Percentiles rank a stretch among this genome's conserved stretches.
phyloP scores from a whole-genome alignment of 2,113 vertebrate genomes.

The Cacatua alba region DNA sequence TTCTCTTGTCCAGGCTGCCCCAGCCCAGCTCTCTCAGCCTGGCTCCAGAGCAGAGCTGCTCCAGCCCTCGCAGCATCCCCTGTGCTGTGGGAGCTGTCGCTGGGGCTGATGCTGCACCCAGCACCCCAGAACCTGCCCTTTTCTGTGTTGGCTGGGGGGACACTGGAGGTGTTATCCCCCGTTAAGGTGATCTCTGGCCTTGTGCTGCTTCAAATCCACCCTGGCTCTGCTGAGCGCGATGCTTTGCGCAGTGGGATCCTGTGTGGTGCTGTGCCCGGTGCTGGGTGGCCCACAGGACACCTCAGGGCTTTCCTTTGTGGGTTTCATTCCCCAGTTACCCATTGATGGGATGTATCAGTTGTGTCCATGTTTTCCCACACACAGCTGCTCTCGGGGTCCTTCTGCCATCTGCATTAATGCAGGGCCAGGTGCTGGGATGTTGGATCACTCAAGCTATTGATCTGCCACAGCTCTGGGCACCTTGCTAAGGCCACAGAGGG shows the following conservation, averaged over 20 bases:
- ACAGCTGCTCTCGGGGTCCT: accelerated
- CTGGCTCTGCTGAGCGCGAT: accelerated
- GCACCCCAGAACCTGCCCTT: neutral
- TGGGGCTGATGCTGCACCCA: accelerated
- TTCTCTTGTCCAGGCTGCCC: neutral
- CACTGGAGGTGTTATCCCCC: accelerated
- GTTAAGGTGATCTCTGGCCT: neutral
- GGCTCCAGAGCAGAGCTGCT: neutral
- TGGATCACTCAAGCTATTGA: accelerated
- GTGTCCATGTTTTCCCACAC: neutral
- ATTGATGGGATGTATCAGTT: accelerated
- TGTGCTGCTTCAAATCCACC: neutral
- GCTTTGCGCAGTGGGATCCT: neutral
- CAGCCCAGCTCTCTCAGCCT: neutral
- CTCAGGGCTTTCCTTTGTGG: neutral
- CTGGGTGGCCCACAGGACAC: no score
- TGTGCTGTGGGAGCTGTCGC: accelerated
- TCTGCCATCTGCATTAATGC: neutral
- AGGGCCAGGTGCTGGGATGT: neutral
- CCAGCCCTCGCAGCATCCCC: neutral
- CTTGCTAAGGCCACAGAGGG: no score
- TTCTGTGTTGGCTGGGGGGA: accelerated
- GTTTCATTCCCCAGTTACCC: accelerated
- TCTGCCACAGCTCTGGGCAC: accelerated
- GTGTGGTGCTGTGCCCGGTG: accelerated